phyloP scores from a whole-genome alignment of 2,797 vertebrate genomes.

The Picus viridis region DNA sequence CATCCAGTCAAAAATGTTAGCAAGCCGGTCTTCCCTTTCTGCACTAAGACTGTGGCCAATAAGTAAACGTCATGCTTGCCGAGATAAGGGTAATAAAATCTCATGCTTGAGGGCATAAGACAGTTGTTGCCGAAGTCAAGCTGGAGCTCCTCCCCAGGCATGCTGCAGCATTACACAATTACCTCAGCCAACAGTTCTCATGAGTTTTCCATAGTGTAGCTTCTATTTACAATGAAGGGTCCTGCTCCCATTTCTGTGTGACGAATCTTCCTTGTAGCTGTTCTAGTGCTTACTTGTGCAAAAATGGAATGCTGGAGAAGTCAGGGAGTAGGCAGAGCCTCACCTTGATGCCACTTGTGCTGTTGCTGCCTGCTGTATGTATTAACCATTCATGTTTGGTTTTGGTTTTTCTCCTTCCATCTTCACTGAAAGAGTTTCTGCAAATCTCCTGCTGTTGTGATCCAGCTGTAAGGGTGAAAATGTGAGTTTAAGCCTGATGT shows the following conservation, averaged over 20 bases:
- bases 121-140: conserved; percentile 13
- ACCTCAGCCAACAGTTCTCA: background rate
- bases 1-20: background rate
- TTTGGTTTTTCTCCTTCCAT: background rate
- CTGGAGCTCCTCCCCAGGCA: conserved; percentile 17
- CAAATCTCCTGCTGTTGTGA: background rate
- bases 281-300: background rate
- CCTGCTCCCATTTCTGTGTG: background rate
- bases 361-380: background rate
- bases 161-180: background rate
- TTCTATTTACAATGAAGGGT: background rate
- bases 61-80: background rate
- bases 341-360: background rate
- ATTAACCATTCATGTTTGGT: fast-evolving
- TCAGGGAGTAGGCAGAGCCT: background rate
- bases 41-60: background rate
- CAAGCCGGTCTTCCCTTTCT: background rate
- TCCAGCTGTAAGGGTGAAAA: background rate
- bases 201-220: background rate
- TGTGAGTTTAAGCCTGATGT: background rate
- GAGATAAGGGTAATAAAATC: conserved; percentile 35
- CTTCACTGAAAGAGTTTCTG: background rate
- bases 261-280: background rate
- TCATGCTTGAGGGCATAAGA: conserved; percentile 18
- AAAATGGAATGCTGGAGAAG: background rate